These are phyloP conservation scores for Neocloeon triangulifer DNA, from an alignment of 1,140 invertebrate genomes.

Conservation along the genomic window DNA sequence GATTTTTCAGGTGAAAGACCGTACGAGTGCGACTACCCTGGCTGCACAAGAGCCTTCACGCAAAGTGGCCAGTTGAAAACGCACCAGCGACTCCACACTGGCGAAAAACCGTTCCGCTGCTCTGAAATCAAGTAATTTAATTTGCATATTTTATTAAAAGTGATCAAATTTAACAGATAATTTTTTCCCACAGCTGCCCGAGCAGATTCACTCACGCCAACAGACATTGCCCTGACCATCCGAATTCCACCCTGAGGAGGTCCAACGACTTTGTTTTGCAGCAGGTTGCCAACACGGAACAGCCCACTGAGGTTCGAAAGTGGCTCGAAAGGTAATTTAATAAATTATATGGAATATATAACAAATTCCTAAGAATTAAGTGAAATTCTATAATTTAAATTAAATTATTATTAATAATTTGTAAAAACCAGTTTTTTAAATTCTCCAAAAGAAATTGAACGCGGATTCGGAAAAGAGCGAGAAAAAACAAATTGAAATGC, in stretches of 20 bases:
- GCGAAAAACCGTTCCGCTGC: constrained; percentile 62
- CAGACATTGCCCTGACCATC: constrained; percentile 44
- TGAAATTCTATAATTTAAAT: too few species aligned
- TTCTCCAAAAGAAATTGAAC: too few species aligned
- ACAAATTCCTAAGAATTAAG: too few species aligned
- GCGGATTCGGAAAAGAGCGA: too few species aligned
- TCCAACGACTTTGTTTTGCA: constrained; percentile 26
- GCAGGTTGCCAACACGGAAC: constrained; percentile 23
- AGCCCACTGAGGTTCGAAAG: constrained; percentile 26
- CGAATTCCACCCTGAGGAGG: constrained; percentile 28
- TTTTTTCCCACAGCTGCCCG: constrained; percentile 18
- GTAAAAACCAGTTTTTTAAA: too few species aligned
- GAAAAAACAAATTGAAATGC: too few species aligned
- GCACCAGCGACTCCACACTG: constrained; percentile 58
- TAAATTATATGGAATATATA: background rate
- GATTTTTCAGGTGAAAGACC: constrained; percentile 51
- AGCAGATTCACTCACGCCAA: constrained; percentile 65
- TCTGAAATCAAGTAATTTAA: constrained; percentile 30
- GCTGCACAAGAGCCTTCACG: constrained; percentile 51
- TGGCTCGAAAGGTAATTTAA: constrained; percentile 30
- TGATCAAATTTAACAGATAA: background rate
- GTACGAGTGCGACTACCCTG: constrained; percentile 54
- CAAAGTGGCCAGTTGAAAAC: constrained; percentile 69
- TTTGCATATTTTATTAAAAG: constrained; percentile 1
- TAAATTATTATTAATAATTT: too few species aligned